phyloP scores from a whole-genome alignment of 2,113 vertebrate genomes.

The Clupea harengus region DNA sequence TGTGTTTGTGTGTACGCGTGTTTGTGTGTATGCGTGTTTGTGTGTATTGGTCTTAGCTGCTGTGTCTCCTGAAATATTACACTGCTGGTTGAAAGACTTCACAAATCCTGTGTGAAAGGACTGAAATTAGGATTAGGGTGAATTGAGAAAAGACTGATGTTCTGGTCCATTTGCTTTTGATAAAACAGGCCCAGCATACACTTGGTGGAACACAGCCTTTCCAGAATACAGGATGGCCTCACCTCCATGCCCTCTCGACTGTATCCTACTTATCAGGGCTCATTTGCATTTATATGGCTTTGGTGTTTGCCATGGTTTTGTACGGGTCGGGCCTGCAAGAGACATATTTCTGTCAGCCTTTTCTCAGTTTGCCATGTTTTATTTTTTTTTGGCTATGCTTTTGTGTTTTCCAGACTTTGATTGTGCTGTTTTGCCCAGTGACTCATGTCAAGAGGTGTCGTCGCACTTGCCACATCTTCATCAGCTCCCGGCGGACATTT shows the following conservation, averaged over 20 bases:
- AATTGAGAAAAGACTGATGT: slow-evolving; percentile 1
- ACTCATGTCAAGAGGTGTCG: no score
- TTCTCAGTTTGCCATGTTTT: neutral
- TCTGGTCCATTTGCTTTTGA: slow-evolving; percentile 30
- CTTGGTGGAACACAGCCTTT: neutral
- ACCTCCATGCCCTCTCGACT: neutral
- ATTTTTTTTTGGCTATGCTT: neutral
- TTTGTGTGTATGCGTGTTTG: neutral
- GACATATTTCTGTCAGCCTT: neutral
- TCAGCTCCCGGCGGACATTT: neutral
- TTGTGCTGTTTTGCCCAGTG: slow-evolving; percentile 7
- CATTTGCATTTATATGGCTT: slow-evolving; percentile 42
- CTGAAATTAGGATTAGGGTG: neutral
- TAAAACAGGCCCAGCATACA: slow-evolving; percentile 4
- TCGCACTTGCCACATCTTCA: neutral
- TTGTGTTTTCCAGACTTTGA: neutral
- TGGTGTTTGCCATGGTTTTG: neutral
- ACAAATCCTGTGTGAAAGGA: neutral
- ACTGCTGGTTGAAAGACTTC: neutral
- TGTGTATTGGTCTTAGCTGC: neutral
- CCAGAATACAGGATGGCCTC: slow-evolving; percentile 3
- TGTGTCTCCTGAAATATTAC: neutral
- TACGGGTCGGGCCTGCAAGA: neutral
- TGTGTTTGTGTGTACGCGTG: neutral
- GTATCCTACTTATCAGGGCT: neutral